These are phyloP conservation scores for Tetropium fuscum DNA, from an alignment of 2,888 invertebrate species.

Conservation along the genomic window DNA sequence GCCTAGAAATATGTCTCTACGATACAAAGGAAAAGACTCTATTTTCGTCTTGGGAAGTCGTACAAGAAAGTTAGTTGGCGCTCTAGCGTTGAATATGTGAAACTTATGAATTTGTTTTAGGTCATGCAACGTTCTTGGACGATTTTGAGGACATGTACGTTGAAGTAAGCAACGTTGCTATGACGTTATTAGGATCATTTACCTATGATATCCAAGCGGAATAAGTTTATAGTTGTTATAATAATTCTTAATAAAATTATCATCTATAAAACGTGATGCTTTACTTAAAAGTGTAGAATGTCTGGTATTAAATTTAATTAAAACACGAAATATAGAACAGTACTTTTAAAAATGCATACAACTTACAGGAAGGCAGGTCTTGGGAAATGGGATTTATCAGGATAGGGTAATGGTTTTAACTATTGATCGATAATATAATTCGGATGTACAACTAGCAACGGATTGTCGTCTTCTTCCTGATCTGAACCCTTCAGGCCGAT, in stretches of 20 bases:
- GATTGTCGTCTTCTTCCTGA: slow-evolving; percentile 78
- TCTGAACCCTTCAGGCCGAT: slow-evolving; percentile 68
- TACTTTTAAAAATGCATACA: too few species aligned
- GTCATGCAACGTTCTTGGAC: slow-evolving; percentile 50
- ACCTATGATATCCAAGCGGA: too few species aligned
- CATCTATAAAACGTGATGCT: too few species aligned
- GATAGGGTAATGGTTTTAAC: too few species aligned
- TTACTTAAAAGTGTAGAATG: too few species aligned
- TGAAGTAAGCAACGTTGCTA: slow-evolving; percentile 44
- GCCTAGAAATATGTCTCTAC: slow-evolving; percentile 66
- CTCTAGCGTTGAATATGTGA: background rate
- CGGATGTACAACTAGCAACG: slow-evolving; percentile 94
- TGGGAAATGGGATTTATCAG: too few species aligned
- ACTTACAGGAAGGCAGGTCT: too few species aligned
- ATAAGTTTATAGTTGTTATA: too few species aligned
- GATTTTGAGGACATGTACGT: slow-evolving; percentile 51
- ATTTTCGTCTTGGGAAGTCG: slow-evolving; percentile 57
- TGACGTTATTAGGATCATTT: slow-evolving; percentile 49
- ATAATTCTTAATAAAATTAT: background rate
- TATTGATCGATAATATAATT: slow-evolving; percentile 86
- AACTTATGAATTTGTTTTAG: too few species aligned
- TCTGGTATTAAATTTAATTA: too few species aligned
- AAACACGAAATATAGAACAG: too few species aligned
- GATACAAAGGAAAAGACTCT: slow-evolving; percentile 62
- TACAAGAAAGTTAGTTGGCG: slow-evolving; percentile 39